phyloP scores from a whole-genome alignment of 2,888 invertebrate genomes.

The Lasius platythorax region DNA sequence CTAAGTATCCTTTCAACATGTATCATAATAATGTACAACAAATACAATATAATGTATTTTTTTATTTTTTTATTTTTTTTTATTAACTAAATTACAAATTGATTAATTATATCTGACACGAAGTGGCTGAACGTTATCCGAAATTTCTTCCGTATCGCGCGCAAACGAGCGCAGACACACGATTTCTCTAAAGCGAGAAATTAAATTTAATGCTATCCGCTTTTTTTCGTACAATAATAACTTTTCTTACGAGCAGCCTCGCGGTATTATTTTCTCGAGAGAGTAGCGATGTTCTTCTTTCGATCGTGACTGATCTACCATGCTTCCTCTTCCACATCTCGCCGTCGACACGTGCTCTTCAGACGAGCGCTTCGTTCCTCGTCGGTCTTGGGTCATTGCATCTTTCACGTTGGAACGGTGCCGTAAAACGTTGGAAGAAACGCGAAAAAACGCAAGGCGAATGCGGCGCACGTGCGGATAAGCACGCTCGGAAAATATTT shows the following conservation, averaged over 20 bases:
- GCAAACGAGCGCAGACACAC: neutral
- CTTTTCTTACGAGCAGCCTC: slow-evolving; percentile 67
- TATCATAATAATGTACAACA: neutral
- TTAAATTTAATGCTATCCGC: slow-evolving; percentile 71
- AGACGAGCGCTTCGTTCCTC: slow-evolving; percentile 71
- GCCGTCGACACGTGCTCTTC: slow-evolving; percentile 71
- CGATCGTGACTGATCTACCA: slow-evolving; percentile 73
- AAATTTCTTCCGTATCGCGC: neutral
- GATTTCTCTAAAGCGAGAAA: slow-evolving; percentile 65
- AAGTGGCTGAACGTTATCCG: neutral
- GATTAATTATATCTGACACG: neutral
- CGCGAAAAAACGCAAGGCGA: slow-evolving; percentile 78
- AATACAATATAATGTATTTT: neutral
- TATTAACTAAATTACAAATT: slow-evolving; percentile 4
- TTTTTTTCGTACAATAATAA: slow-evolving; percentile 63
- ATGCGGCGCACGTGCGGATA: slow-evolving; percentile 78
- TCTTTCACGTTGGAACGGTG: slow-evolving; percentile 69
- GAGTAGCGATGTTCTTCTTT: slow-evolving; percentile 63
- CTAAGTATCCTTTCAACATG: neutral
- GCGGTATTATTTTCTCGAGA: slow-evolving; percentile 72
- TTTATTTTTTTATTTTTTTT: neutral
- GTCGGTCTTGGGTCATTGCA: slow-evolving; percentile 79
- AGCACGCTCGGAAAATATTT: slow-evolving; percentile 73
- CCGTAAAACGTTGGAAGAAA: slow-evolving; percentile 65
- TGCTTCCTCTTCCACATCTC: slow-evolving; percentile 68